Conservation (phyloP, 2,113 vertebrate genomes). For the Corydoras maculifer region DNA sequence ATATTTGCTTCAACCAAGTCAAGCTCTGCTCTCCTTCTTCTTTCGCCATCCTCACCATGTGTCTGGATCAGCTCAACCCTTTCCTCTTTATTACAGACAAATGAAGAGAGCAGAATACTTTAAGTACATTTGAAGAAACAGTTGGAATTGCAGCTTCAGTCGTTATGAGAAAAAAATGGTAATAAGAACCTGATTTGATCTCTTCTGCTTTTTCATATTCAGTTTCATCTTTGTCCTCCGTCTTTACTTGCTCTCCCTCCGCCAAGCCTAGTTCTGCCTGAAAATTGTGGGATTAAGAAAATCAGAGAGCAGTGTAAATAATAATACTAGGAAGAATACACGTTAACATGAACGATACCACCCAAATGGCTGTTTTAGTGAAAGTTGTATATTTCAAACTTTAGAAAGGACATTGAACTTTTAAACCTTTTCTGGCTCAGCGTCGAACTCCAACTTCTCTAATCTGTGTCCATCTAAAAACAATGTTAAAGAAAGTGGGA, state of each 20-base stretch:
- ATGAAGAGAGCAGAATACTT: not conserved
- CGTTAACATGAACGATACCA: too few species aligned
- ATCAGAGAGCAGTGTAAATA: too few species aligned
- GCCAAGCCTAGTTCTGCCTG: constrained; percentile 16
- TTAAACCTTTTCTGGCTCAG: constrained; percentile 31
- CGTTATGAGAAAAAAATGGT: not conserved
- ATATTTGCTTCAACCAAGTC: constrained; percentile 88
- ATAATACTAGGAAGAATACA: too few species aligned
- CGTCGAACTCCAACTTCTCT: constrained; percentile 34
- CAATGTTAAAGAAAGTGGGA: not conserved
- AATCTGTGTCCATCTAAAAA: constrained; percentile 22
- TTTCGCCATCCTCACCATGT: constrained; percentile 73
- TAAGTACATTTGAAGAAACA: not conserved
- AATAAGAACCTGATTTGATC: constrained; percentile 34
- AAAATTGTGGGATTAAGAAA: not conserved
- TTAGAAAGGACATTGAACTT: not conserved
- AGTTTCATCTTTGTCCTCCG: constrained; percentile 42
- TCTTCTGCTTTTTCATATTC: constrained; percentile 40
- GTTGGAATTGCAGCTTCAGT: not conserved
- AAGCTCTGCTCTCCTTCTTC: constrained; percentile 74
- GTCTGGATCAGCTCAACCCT: constrained; percentile 68
- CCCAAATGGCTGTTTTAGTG: too few species aligned
- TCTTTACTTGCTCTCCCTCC: constrained; percentile 26
- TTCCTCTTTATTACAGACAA: constrained; percentile 69
- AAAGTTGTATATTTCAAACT: too few species aligned